phyloP scores from a whole-genome alignment of 2,113 vertebrate species.

The Engraulis encrasicolus region DNA sequence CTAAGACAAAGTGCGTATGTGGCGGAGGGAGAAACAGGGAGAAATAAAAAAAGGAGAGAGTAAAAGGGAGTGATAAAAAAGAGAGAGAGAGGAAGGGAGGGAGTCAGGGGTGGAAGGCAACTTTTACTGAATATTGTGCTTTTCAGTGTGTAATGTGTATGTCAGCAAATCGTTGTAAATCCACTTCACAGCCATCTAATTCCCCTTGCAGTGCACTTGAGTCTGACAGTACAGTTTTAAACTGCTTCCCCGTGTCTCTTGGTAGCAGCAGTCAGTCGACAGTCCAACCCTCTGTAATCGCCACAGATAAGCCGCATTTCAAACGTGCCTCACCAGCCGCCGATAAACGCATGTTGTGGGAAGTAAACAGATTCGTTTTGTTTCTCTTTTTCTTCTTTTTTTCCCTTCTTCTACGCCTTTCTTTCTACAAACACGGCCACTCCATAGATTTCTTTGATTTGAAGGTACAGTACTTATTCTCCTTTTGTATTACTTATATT shows the following conservation, averaged over 20 bases:
- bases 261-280: conserved; percentile 33
- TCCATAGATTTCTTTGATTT: too few relatives aligned
- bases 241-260: neutral
- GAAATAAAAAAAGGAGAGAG: too few relatives aligned
- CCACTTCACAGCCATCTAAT: neutral
- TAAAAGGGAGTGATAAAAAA: neutral
- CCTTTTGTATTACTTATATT: too few relatives aligned
- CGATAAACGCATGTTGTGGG: conserved; percentile 30
- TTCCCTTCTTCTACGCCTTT: too few relatives aligned
- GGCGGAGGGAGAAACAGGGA: too few relatives aligned
- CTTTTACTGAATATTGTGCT: neutral
- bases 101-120: too few relatives aligned
- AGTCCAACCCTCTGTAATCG: conserved; percentile 54
- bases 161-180: neutral
- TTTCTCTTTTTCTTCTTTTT: conserved; percentile 32
- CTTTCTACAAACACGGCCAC: conserved; percentile 25
- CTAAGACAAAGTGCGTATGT: too few relatives aligned
- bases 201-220: neutral
- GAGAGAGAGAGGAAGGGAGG: neutral
- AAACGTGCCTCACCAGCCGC: conserved; percentile 59
- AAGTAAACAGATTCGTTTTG: conserved; percentile 57
- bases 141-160: neutral
- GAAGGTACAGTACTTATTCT: too few relatives aligned
- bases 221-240: conserved; percentile 2
- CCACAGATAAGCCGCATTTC: conserved; percentile 55